Evolutionary conservation across 2,888 invertebrate species (phyloP), one percentile per base, ranked within the genome.

Genomic region (Endomychus coccineus): DNA sequence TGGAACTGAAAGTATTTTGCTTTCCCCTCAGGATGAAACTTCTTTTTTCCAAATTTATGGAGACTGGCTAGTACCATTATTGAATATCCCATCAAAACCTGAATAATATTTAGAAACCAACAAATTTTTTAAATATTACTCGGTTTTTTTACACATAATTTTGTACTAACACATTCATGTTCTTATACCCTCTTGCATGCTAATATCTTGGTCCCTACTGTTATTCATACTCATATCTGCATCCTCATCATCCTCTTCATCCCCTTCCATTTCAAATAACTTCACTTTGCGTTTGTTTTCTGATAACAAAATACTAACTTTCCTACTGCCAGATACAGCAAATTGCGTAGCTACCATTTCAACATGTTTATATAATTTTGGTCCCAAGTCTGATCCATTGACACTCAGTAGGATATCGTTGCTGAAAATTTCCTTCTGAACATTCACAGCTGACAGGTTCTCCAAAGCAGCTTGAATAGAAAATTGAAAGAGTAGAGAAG

Each of bases 261-360:
- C 92, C 0, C 82, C 84, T 69, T 94, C 94, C 80, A 91, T 91
- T 64, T 94, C 90, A 59, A 87, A 87, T 29, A 92, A 74, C 43
- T 88, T 73, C 25, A 94, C 83, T 61, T 88, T 84, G 40, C 86
- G 77, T 34, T 72, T 70, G 51, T 77, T 86, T 49, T 85, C 83
- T 10, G 87, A 83, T 23, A 92, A 68, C 28, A 94, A 78, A 23
- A 91, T 85, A 5, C 89, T 83, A 5, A 94, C 88, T 67, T 85
- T 83, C 17, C 82, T 66, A 3, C 80, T 78, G 1, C 92, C 91
- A 27, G 90, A 90, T 2, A 92, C 91, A 2, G 91, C 83, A 54
- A 94, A 74, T 43, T 71, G 67, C 39, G 74, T 74, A 2, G 78
- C 79, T 46, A 73, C 70, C 70, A 80, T 79, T 42, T 83, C 83